A percentile compares a stretch with the other conserved stretches of the same genome.
These are phyloP conservation scores for Hemicentrotus pulcherrimus DNA, from an alignment of 35 echinoderm and acorn worm species.

Conservation along the genomic window DNA sequence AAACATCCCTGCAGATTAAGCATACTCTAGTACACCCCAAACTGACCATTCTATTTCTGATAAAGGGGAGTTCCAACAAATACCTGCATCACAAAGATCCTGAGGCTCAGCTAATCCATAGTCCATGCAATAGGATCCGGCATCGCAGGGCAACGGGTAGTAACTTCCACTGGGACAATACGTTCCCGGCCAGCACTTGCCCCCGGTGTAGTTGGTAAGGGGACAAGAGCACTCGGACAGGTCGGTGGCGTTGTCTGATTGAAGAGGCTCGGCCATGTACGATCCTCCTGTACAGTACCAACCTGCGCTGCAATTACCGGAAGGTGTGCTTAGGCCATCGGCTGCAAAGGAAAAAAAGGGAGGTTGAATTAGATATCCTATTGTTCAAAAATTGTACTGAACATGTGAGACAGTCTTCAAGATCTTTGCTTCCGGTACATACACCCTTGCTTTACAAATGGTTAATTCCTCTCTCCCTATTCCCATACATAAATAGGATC, in stretches of 20 bases:
- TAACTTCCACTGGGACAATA: constrained; percentile 85
- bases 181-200: constrained; percentile 96
- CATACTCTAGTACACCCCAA: too few species aligned
- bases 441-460: not conserved
- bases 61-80: not conserved
- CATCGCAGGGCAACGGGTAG: constrained; percentile 84
- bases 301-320: constrained; percentile 82
- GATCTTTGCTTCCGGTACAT: not conserved
- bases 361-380: not conserved
- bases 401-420: not conserved
- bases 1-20: too few species aligned
- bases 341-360: constrained; percentile 49
- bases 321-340: constrained; percentile 75
- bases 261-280: constrained; percentile 73
- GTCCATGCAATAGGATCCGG: constrained; percentile 79
- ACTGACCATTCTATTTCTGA: too few species aligned
- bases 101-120: constrained; percentile 72
- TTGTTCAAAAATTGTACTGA: too few species aligned
- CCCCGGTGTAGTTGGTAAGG: constrained; percentile 90
- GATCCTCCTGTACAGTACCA: constrained; percentile 99
- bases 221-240: constrained; percentile 92
- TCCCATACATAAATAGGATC: not conserved
- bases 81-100: constrained; percentile 88
- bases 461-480: not conserved
- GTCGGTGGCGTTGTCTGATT: constrained; percentile 79